phyloP scores from a whole-genome alignment of 2,797 vertebrate species.

The Cryptoprocta ferox region DNA sequence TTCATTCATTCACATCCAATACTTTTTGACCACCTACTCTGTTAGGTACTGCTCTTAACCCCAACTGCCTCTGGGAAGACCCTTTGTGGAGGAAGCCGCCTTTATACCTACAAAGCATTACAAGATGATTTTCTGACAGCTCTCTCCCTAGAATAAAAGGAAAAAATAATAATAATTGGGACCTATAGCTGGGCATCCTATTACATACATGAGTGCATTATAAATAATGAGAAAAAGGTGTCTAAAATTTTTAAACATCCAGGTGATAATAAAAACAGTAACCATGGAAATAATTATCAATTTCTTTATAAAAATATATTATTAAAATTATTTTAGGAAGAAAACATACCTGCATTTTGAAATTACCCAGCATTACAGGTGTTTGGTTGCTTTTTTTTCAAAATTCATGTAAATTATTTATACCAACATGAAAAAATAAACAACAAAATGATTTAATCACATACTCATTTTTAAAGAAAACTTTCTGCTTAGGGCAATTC shows the following conservation, averaged over 20 bases:
- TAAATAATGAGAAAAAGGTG: background rate
- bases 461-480: background rate
- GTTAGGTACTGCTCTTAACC: background rate
- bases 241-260: background rate
- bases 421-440: background rate
- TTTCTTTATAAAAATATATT: background rate
- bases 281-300: background rate
- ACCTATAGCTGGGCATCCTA: background rate
- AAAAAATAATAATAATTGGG: background rate
- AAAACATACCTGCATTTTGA: background rate
- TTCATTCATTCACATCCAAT: background rate
- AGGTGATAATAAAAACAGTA: background rate
- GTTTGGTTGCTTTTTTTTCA: no score
- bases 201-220: background rate
- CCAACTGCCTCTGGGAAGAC: background rate
- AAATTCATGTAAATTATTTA: background rate
- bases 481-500: background rate
- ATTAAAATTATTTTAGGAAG: conserved; percentile 10
- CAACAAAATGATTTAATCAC: background rate
- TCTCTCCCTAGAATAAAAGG: background rate
- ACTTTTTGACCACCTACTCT: background rate
- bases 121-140: background rate
- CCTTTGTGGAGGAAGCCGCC: background rate
- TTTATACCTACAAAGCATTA: background rate
- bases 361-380: background rate